Base-by-base conservation (phyloP, 64 coral and sea anemone genomes). In the Dendrophyllia cribrosa region DNA sequence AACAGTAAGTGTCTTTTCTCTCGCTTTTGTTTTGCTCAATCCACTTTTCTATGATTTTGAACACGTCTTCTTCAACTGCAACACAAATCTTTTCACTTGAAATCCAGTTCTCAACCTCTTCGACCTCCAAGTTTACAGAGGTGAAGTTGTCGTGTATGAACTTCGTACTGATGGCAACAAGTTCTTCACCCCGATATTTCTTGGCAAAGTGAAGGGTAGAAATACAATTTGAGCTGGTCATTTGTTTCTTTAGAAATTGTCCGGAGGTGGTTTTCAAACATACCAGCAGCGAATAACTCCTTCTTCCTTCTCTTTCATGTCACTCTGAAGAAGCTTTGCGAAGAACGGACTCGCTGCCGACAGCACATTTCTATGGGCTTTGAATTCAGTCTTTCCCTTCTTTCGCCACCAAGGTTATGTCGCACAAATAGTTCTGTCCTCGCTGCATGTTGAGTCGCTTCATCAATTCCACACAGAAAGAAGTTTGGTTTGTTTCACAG, bases 131-230 rank as follows among this genome's bases (percentile, higher is more conserved):
- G 19, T 82, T 56, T 12, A 90, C 6, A 13, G 77, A 58, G 17
- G 77, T 64, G 17, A 90, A 90, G 55, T 90, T 59, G 59, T 34
- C 11, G n/a, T 71, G 88, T 3, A 90, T 71, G 60, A 90, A 61
- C n/a, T 76, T 62, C 47, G 58, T 7, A 5, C 75, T n/a, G 53
- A 72, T 64, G 4, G 16, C 52, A 81, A 81, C 80, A 83, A 91
- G 89, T 25, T 83, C 89, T 66, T 20, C 43, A 72, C 77, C 83
- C 26, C 77, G 25, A 13, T 70, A 91, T 49, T 70, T 52, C 48
- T 91, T 77, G 25, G 89, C 89, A 47, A 91, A 91, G 62, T 91
- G 66, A 58, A 82, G 83, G 9, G n/a, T 56, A 21, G 61, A 58
- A 46, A 74, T 66, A 72, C 89, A 91, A 20, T 91, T 83, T 19